Percentiles rank a stretch among this genome's conserved stretches.
Evolutionary conservation across 2,797 vertebrate genomes (phyloP).

Genomic region (Geotrypetes seraphini): DNA sequence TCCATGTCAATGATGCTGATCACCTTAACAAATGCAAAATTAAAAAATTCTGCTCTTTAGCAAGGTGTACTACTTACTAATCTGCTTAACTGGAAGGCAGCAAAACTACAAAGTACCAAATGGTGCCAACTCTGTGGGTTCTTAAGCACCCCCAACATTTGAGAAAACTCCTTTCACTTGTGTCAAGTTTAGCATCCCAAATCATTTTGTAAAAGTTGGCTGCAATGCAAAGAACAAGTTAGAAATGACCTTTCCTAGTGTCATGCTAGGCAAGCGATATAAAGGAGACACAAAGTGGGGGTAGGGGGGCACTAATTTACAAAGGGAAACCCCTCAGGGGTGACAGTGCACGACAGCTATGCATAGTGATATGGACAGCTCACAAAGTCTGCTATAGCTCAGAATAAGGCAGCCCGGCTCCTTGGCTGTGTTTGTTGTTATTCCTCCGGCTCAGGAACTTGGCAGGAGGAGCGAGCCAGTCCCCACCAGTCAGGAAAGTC

Average conservation of each 20-base stretch:
- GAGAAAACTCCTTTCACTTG: no score
- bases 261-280: slow-evolving; percentile 20
- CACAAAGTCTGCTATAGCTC: slow-evolving; percentile 61
- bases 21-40: no score
- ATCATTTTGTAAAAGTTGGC: no score
- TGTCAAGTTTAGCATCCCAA: no score
- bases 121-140: no score
- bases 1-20: no score
- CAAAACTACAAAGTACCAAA: slow-evolving; percentile 20
- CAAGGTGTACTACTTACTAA: slow-evolving; percentile 30
- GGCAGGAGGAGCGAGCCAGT: slow-evolving; percentile 57
- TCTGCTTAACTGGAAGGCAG: slow-evolving; percentile 32
- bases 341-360: background rate
- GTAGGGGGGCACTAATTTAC: no score
- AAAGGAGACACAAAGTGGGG: slow-evolving; percentile 15
- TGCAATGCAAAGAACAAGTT: no score
- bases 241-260: slow-evolving; percentile 33
- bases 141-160: no score
- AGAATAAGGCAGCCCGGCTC: slow-evolving; percentile 50
- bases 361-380: slow-evolving; percentile 39
- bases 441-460: slow-evolving; percentile 69
- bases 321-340: background rate
- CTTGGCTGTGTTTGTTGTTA: slow-evolving; percentile 62
- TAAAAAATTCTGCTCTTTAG: no score
- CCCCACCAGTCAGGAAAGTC: slow-evolving; percentile 80